phyloP scores from a whole-genome alignment of 1,140 invertebrate genomes.

The Asobara japonica region DNA sequence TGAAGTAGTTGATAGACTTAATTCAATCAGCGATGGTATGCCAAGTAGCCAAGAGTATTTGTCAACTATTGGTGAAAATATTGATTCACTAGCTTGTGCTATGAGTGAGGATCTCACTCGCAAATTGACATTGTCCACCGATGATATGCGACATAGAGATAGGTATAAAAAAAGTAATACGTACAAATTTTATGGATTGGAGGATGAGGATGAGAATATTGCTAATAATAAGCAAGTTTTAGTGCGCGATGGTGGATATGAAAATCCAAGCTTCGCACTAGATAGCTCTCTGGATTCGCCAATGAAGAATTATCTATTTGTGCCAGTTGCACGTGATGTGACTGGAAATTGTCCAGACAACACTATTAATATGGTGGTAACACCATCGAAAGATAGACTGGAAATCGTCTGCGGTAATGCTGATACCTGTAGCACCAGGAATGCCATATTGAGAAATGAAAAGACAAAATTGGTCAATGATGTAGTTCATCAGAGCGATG shows the following conservation, averaged over 20 bases:
- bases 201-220: slow-evolving; percentile 1
- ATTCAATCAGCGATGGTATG: slow-evolving; percentile 36
- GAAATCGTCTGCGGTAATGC: background rate
- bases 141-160: background rate
- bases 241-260: slow-evolving; percentile 41
- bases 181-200: background rate
- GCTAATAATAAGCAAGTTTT: background rate
- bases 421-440: background rate
- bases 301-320: slow-evolving; percentile 50
- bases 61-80: background rate
- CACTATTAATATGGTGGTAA: background rate
- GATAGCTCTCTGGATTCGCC: slow-evolving; percentile 60
- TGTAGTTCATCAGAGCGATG: background rate
- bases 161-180: background rate
- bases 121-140: background rate
- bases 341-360: slow-evolving; percentile 4
- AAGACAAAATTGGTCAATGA: background rate
- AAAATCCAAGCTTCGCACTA: slow-evolving; percentile 60
- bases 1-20: slow-evolving; percentile 31
- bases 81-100: background rate
- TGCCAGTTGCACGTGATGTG: slow-evolving; percentile 18
- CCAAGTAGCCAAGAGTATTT: slow-evolving; percentile 9
- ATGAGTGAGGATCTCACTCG: background rate
- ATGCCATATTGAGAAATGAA: background rate
- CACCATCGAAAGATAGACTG: background rate